Evolutionary conservation across 2,797 vertebrate genomes (phyloP).

Genomic region (Micromesistius poutassou): DNA sequence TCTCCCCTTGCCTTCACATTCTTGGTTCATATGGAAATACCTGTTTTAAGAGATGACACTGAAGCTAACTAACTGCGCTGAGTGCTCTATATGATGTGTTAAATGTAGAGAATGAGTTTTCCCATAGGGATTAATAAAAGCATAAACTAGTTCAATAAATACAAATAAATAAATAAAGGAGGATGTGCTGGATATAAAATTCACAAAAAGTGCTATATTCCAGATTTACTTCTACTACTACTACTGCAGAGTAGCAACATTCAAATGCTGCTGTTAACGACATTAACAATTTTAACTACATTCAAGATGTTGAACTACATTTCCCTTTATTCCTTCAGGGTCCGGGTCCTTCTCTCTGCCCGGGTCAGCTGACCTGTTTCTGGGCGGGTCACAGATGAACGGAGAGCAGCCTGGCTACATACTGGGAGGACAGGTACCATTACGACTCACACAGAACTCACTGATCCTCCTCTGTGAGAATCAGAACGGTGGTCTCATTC

Average conservation of each 20-base stretch:
- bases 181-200: neutral
- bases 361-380: constrained; percentile 88
- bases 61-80: too few relatives aligned
- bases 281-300: neutral
- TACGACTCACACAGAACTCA: neutral
- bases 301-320: neutral
- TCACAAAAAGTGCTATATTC: neutral
- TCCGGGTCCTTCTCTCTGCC: constrained; percentile 91
- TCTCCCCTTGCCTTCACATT: too few relatives aligned
- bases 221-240: neutral
- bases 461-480: neutral
- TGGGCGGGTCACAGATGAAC: constrained; percentile 86
- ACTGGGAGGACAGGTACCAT: constrained; percentile 70
- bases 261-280: neutral
- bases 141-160: too few relatives aligned
- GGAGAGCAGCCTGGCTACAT: constrained; percentile 83
- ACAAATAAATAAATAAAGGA: too few relatives aligned
- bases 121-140: too few relatives aligned
- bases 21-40: too few relatives aligned
- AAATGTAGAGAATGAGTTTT: too few relatives aligned
- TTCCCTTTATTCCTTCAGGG: constrained; percentile 58
- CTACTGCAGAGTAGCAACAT: too few relatives aligned
- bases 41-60: too few relatives aligned
- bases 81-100: too few relatives aligned
- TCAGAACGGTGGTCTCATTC: neutral